These are phyloP conservation scores for Microchirus variegatus DNA, from an alignment of 2,797 vertebrate species.

Conservation along the genomic window DNA sequence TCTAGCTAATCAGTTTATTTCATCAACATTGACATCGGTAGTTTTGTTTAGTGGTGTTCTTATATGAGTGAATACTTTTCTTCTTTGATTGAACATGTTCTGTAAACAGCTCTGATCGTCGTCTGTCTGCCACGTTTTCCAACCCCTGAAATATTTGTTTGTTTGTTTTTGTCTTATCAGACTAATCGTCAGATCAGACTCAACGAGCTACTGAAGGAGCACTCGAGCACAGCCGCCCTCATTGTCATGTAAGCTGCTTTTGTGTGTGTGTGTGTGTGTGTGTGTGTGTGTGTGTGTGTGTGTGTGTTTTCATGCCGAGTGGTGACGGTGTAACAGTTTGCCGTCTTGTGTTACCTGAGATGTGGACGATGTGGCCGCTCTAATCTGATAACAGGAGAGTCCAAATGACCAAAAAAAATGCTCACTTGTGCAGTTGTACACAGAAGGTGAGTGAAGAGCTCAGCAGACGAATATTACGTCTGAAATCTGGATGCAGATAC, in stretches of 20 bases:
- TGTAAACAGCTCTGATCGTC: background rate
- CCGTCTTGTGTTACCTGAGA: background rate
- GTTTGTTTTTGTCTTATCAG: constrained; percentile 75
- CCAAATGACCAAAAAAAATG: too few relatives aligned
- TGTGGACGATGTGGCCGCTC: too few relatives aligned
- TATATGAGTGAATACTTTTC: too few relatives aligned
- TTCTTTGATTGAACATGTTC: too few relatives aligned
- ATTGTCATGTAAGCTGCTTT: constrained; percentile 93
- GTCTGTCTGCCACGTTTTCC: background rate
- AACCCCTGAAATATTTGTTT: constrained; percentile 22
- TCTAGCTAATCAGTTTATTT: too few relatives aligned
- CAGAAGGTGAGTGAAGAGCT: too few relatives aligned
- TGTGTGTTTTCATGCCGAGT: background rate
- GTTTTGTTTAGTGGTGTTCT: too few relatives aligned
- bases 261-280: constrained; percentile 12
- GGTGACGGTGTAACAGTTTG: background rate
- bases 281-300: constrained; percentile 11
- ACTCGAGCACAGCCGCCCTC: constrained; percentile 94
- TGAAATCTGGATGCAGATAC: too few relatives aligned
- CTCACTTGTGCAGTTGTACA: too few relatives aligned
- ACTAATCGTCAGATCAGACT: constrained; percentile 95
- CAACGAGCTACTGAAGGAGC: constrained; percentile 95
- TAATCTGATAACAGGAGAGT: background rate
- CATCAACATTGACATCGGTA: too few relatives aligned
- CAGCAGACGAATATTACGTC: too few relatives aligned